Percentiles rank a stretch among this genome's conserved stretches.
Evolutionary conservation across 1,140 invertebrate species (phyloP).

Genomic region (Megalopta genalis): DNA sequence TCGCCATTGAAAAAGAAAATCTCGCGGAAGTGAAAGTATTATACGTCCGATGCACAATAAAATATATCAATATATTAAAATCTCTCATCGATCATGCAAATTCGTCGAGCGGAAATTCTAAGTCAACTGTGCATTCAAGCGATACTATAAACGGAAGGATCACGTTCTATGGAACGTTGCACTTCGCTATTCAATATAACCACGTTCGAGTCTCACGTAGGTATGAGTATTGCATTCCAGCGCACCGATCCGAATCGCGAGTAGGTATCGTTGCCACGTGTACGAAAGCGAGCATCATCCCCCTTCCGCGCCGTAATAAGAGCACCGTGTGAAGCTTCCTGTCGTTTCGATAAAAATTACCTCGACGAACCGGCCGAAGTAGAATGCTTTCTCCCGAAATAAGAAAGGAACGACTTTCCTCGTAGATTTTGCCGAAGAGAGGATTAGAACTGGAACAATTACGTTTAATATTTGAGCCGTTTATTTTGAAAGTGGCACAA

Average conservation of each 20-base stretch:
- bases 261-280: slow-evolving; percentile 40
- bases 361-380: background rate
- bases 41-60: too few relatives aligned
- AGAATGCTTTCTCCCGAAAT: slow-evolving; percentile 23
- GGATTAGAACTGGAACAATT: slow-evolving; percentile 8
- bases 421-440: slow-evolving; percentile 39
- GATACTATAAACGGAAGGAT: slow-evolving; percentile 2
- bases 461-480: slow-evolving; percentile 4
- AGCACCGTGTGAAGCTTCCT: slow-evolving; percentile 41
- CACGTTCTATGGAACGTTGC: background rate
- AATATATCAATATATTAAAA: too few relatives aligned
- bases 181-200: background rate
- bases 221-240: slow-evolving; percentile 5
- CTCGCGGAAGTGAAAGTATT: too few relatives aligned
- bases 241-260: slow-evolving; percentile 27
- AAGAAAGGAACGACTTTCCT: slow-evolving; percentile 11
- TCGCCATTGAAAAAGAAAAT: too few relatives aligned
- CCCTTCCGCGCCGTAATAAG: slow-evolving; percentile 50
- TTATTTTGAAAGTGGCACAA: too few relatives aligned
- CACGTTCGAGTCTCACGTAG: background rate
- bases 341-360: slow-evolving; percentile 45
- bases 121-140: background rate
- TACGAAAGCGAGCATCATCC: slow-evolving; percentile 32
- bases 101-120: background rate
- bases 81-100: background rate